Base-by-base conservation (phyloP, 2,888 invertebrate species). In the Callimorpha dominula region DNA sequence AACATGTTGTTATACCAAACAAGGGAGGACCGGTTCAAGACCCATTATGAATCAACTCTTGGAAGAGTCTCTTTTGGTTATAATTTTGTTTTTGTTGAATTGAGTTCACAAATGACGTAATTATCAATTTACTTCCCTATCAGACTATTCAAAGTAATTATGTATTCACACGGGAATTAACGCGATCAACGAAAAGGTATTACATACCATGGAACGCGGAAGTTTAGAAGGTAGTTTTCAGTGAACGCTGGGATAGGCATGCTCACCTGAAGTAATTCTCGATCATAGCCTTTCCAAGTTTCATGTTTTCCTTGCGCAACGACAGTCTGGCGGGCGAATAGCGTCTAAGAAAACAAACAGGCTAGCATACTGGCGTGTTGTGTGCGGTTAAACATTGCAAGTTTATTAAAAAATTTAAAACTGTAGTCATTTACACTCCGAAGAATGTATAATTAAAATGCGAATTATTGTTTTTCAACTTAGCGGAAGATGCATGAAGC, bases 241-340 rank as follows among this genome's bases (percentile, higher is more conserved):
- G 42, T 15, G 62, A 9, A 43, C 57, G 42, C 17, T 65, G 68
- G 74, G 68, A 63, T 65, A 73, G 70, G 74, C 77, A 80, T 81
- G 84, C 97, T 96, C 96, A 98, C 98, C 97, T 97, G 95, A 98
- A 97, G 91, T 97, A 97, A 95, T 97, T 97, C 95, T 97, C 97
- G 95, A 98, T 97, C 91, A 97, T 96, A 91, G 97, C 97, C 91
- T 97, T 97, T 86, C 97, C 97, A 89, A 97, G 96, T 96, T 97
- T 97, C 96, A 98, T 97, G 93, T 98, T 97, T 86, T 97, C 97
- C 96, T 98, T 98, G 93, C 97, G 97, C 93, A 98, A 97, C 92
- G 98, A 98, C 94, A 98, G 96, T 94, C 98, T 96, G 96, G 97
- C 97, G 88, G 98, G 97, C 96, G 98, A 97, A 96, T 97, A 98